Evolutionary conservation across 2,888 invertebrate genomes (phyloP), one percentile per base, ranked within the genome.

Genomic region (Alsophila aescularia): DNA sequence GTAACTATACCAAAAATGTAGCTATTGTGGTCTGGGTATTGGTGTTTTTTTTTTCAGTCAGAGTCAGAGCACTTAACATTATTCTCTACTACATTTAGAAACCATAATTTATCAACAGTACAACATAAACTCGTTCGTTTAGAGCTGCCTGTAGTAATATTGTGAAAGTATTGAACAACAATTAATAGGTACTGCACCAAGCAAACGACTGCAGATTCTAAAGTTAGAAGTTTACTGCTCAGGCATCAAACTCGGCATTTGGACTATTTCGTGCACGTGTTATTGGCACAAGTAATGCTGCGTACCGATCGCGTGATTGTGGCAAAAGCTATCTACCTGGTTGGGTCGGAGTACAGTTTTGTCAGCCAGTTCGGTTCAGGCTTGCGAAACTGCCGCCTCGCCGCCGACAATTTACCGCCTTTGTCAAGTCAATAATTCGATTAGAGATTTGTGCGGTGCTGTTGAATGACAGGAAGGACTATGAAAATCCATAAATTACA

Each of bases 251-350:
- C 35, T 21, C 36, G 37, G 50, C 12, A 9, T 49, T 49, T 31
- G 15, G 56, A 69, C 57, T 64, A 67, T 72, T 70, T 79, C 78
- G 73, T 79, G 77, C 69, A 73, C 70, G 40, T 79, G 73, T 79
- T 73, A 75, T 64, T 66, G 70, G 69, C 72, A 67, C 75, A 76
- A 71, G 69, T 68, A 66, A 68, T 65, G 71, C 70, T 73, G 73
- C 69, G 73, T 69, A 75, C 74, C 66, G 79, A 84, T 90, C 87
- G 89, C 89, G 89, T 88, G 90, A 71, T 78, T 74, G 75, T 74
- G 75, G 81, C 81, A 81, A 84, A 86, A 86, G 79, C 84, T 87
- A 87, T 81, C 83, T 81, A 85, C 81, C 81, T 75, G 83, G 83
- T 85, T 82, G 79, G 79, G 75, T 79, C 77, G 67, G 73, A 74